These are phyloP conservation scores for Tursiops truncatus DNA, from an alignment of 2,113 vertebrate species.

Conservation along the genomic window DNA sequence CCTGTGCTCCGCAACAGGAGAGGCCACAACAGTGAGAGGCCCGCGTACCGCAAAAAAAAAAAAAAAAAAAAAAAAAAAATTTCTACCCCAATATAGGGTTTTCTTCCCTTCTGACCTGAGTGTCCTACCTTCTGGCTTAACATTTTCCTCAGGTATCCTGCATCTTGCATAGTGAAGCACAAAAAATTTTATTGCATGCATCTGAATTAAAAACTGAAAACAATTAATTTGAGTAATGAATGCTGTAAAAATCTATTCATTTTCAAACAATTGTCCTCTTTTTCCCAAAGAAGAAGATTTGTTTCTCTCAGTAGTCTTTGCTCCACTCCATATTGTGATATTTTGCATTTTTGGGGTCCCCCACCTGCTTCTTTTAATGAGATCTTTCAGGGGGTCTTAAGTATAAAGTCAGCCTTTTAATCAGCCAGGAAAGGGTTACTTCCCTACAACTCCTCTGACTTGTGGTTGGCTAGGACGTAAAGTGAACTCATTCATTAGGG, in stretches of 20 bases:
- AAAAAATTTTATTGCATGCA: neutral
- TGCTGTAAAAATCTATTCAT: neutral
- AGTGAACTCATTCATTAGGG: conserved; percentile 57
- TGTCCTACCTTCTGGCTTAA: neutral
- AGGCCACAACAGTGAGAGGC: too few species aligned
- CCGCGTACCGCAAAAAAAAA: fast-evolving
- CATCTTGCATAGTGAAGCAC: neutral
- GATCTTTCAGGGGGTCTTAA: neutral
- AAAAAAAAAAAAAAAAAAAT: neutral
- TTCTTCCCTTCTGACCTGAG: neutral
- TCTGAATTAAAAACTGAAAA: neutral
- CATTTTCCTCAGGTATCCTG: neutral
- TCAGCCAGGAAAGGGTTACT: neutral
- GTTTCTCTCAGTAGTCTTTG: neutral
- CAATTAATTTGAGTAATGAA: neutral
- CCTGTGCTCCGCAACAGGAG: too few species aligned
- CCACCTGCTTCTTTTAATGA: neutral
- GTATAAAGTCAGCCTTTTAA: neutral
- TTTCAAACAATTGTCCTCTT: neutral
- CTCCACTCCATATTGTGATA: neutral
- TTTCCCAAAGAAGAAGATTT: neutral
- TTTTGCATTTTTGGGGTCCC: neutral
- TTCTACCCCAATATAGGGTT: neutral
- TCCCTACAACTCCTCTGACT: neutral
- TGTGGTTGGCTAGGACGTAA: neutral